Evolutionary conservation across 2,797 vertebrate genomes (phyloP).

Genomic region (Benthosema pterotum): DNA sequence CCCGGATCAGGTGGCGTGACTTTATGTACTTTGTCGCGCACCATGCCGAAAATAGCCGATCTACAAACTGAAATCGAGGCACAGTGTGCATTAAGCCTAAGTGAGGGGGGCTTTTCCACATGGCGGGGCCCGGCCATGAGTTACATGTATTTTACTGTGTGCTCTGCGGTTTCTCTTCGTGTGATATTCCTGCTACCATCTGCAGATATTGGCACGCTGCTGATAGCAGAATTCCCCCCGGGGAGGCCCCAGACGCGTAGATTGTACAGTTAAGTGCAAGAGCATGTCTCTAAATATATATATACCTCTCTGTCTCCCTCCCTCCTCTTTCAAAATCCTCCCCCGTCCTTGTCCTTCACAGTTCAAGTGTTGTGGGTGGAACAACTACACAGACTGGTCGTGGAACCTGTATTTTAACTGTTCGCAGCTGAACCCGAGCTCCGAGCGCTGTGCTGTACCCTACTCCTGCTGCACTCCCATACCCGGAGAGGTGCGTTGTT

Average conservation of each 20-base stretch:
- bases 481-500: slow-evolving; percentile 75
- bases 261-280: slow-evolving; percentile 35
- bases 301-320: not conserved
- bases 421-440: slow-evolving; percentile 75
- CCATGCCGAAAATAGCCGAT: too few species aligned
- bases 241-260: slow-evolving; percentile 48
- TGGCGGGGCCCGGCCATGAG: slow-evolving; percentile 25
- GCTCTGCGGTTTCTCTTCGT: slow-evolving; percentile 42
- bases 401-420: slow-evolving; percentile 85
- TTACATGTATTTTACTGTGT: slow-evolving; percentile 38
- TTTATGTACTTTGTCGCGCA: too few species aligned
- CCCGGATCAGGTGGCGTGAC: not conserved
- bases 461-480: slow-evolving; percentile 81
- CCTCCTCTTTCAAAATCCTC: slow-evolving; percentile 1
- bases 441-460: slow-evolving; percentile 77
- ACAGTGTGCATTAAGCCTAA: slow-evolving; percentile 13
- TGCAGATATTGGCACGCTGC: slow-evolving; percentile 53
- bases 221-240: slow-evolving; percentile 29
- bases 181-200: slow-evolving; percentile 52
- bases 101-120: slow-evolving; percentile 44
- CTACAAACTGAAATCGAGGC: too few species aligned
- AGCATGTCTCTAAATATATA: slow-evolving; percentile 50
- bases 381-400: slow-evolving; percentile 82
- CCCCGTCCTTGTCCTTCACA: slow-evolving; percentile 23
- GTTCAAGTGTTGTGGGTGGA: slow-evolving; percentile 84